Conservation (phyloP, 1,140 invertebrate species). For the Scaptomyza hsui region DNA sequence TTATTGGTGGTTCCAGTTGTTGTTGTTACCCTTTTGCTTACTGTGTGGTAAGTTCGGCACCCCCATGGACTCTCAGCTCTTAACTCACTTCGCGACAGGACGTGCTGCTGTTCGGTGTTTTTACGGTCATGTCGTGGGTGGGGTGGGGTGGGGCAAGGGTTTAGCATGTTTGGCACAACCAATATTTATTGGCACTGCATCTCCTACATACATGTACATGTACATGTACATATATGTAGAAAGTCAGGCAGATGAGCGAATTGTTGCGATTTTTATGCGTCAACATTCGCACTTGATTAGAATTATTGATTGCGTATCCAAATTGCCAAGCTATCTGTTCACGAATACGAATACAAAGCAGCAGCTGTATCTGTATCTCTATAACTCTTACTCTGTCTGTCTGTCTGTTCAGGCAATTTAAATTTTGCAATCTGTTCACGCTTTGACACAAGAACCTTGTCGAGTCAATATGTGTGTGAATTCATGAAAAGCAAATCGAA, state of each 20-base stretch:
- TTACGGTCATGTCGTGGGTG: slow-evolving; percentile 60
- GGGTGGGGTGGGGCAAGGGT: not conserved
- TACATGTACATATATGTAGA: too few relatives aligned
- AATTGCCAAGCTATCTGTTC: slow-evolving; percentile 66
- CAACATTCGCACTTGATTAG: slow-evolving; percentile 79
- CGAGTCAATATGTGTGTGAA: slow-evolving; percentile 12
- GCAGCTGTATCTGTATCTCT: slow-evolving; percentile 6
- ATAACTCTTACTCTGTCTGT: not conserved
- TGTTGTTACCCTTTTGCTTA: slow-evolving; percentile 65
- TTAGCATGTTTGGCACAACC: slow-evolving; percentile 21
- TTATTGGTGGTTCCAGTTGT: slow-evolving; percentile 50
- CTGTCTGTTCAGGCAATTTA: slow-evolving; percentile 5
- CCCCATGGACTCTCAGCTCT: slow-evolving; percentile 36
- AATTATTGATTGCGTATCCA: slow-evolving; percentile 80
- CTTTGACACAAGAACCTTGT: not conserved
- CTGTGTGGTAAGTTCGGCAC: slow-evolving; percentile 32
- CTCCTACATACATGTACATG: too few relatives aligned
- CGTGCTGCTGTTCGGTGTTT: slow-evolving; percentile 55
- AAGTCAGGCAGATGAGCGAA: slow-evolving; percentile 41
- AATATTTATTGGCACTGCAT: slow-evolving; percentile 68
- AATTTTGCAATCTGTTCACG: slow-evolving; percentile 17
- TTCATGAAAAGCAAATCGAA: not conserved
- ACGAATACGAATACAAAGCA: slow-evolving; percentile 20
- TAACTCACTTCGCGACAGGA: slow-evolving; percentile 13
- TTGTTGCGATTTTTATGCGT: slow-evolving; percentile 61